These are phyloP conservation scores for Harpalus rufipes DNA, from an alignment of 2,888 invertebrate species.

Conservation along the genomic window DNA sequence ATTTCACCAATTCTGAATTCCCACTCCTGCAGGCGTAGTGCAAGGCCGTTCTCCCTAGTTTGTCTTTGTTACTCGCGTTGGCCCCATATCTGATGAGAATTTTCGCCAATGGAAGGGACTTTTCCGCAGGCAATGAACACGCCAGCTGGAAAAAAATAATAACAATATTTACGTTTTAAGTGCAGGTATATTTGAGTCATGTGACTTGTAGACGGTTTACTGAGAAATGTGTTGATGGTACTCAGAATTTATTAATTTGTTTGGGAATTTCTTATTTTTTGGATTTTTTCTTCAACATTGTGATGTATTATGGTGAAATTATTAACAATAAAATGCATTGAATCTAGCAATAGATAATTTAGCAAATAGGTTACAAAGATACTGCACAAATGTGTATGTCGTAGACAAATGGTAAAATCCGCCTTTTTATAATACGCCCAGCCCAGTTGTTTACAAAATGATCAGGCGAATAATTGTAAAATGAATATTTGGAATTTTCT, in stretches of 20 bases:
- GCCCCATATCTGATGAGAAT: slow-evolving; percentile 50
- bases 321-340: too few species aligned
- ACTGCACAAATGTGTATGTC: too few species aligned
- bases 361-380: too few species aligned
- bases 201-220: not conserved
- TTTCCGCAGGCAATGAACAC: slow-evolving; percentile 56
- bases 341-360: too few species aligned
- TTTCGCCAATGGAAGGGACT: slow-evolving; percentile 43
- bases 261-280: not conserved
- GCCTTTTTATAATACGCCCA: too few species aligned
- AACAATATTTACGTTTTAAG: not conserved
- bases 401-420: too few species aligned
- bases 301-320: not conserved
- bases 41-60: slow-evolving; percentile 74
- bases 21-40: slow-evolving; percentile 74
- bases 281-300: not conserved
- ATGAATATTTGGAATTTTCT: too few species aligned
- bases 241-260: not conserved
- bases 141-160: slow-evolving; percentile 32
- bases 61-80: slow-evolving; percentile 69
- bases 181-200: not conserved
- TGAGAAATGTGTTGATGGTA: not conserved
- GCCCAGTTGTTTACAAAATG: too few species aligned
- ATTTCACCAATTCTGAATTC: slow-evolving; percentile 70
- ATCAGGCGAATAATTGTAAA: too few species aligned